phyloP scores from a whole-genome alignment of 1,140 invertebrate species.

The Octopus bimaculoides region DNA sequence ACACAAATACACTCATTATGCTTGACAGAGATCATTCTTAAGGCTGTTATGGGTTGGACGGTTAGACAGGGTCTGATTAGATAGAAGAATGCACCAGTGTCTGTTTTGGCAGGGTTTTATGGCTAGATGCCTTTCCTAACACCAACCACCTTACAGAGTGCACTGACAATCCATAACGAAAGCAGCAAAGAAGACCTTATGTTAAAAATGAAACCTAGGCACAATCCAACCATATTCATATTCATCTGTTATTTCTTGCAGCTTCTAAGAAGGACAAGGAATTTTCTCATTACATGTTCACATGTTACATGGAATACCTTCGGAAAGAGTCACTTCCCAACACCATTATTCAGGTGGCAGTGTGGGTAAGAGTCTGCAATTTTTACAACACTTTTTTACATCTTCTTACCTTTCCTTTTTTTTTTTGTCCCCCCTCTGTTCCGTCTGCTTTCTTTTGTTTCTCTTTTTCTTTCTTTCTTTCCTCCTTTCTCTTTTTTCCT shows the following conservation, averaged over 20 bases:
- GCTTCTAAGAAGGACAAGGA: conserved; percentile 9
- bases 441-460: background rate
- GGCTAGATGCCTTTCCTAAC: background rate
- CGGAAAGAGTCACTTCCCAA: background rate
- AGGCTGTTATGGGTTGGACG: too few species aligned
- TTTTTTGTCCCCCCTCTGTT: background rate
- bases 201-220: background rate
- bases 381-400: background rate
- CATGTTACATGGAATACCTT: conserved; percentile 1
- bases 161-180: background rate
- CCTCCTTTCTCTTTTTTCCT: background rate
- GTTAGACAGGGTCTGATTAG: too few species aligned
- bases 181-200: background rate
- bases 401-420: background rate
- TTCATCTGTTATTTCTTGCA: background rate
- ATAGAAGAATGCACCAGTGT: background rate
- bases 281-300: background rate
- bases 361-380: background rate
- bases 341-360: background rate
- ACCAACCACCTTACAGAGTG: background rate
- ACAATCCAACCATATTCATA: too few species aligned
- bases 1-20: too few species aligned
- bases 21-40: too few species aligned
- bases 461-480: background rate
- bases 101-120: background rate